Evolutionary conservation across 1,140 invertebrate genomes (phyloP), one percentile per base, ranked within the genome.

Genomic region (Whitmania pigra): DNA sequence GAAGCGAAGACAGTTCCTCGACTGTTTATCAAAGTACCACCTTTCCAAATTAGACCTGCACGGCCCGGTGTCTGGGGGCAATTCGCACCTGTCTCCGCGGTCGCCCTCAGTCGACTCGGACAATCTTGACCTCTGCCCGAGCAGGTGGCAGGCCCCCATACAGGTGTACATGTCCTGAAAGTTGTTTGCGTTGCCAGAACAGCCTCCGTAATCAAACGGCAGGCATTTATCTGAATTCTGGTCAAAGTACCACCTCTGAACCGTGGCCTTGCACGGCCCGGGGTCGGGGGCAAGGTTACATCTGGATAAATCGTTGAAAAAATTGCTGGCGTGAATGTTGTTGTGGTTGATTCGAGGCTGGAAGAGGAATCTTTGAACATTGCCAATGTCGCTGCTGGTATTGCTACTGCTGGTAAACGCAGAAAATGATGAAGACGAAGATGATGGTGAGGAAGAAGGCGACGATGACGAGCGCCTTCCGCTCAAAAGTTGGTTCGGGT

Each of bases 31-130:
- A 66, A 76, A 81, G 73, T 75, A 78, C 74, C 74, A 81, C 53
- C 76, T 72, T 17, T 72, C 54, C 15, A 77, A 27, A 25, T 88
- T 83, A 2, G 85, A 87, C 36, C 85, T 20, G 75, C 92, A 94
- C 18, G 87, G 87, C 53, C 92, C 91, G 9, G 84, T 80, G 73
- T 90, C 87, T 76, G 53, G 55, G 27, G 67, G 18, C 43, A 25
- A 53, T 36, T 89, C 88, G 36, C 86, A 85, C 55, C 86, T 82
- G 9, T 60, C 73, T 15, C 53, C 57, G 15, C 6, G 57, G 57
- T 63, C 57, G 29, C 7, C 25, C 36, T 68, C 29, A 0, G 11
- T 11, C 6, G 36, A 9, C 9, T 9, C 22, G 27, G 36, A 68
- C 40, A 17, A 70, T 7, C 36, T 25, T 13, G 22, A 63, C 57